Evolutionary conservation across 2,888 invertebrate species (phyloP), one percentile per base, ranked within the genome.

Genomic region (Chaetogeoica ovagalla): DNA sequence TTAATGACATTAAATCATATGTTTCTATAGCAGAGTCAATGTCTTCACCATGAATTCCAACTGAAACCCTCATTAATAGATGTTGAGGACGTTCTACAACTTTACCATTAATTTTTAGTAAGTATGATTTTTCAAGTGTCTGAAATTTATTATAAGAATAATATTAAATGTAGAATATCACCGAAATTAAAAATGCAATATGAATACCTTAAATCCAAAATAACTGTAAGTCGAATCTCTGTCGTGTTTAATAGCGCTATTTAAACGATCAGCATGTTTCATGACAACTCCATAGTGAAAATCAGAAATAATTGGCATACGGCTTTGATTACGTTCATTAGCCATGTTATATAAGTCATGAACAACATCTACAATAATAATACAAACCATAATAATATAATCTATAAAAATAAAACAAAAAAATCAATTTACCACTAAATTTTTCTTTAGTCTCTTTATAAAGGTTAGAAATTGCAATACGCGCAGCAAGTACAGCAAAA

Each of bases 361-460:
- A 87, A 98, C 94, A 0, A 98, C 98, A 87, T 98, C 97, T 94
- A 88, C 74, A 90, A 90, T 82, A 71, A 68, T 43, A 81, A 55
- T 55, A 13, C 3, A 48, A 48, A 15, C n/a, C n/a, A 48, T 11
- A 13, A 13, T 17, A 81, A 55, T 15, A 0, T n/a, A 23, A 48
- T 17, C n/a, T n/a, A 37, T 43, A 48, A 8, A 43, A 30, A 62
- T 52, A 48, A 30, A 74, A 74, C 7, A 5, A 19, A 73, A n/a
- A 9, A 52, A 65, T 21, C 37, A 39, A 48, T 19, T 85, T 88
- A 94, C 95, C 94, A 84, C 93, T 94, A 86, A 97, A 98, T 72
- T 91, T 91, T 87, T 98, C 97, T 85, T 94, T 96, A 0, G 98
- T 98, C 89, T 99, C 97, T 86, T 99, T 99, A 85, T 99, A 98